phyloP scores from a whole-genome alignment of 2,797 vertebrate species.

The Euphonia xanthogaster region DNA sequence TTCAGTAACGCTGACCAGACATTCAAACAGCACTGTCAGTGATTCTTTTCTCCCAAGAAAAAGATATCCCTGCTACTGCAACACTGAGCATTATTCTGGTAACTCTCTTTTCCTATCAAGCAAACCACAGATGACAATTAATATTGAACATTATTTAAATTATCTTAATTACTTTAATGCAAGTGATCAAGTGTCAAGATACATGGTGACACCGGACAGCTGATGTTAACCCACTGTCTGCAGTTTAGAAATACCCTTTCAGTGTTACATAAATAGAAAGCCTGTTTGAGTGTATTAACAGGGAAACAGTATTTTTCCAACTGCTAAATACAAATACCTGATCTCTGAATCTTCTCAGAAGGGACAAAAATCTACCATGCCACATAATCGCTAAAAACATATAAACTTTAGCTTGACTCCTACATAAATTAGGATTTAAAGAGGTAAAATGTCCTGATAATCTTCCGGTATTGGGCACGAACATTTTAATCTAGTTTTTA shows the following conservation, averaged over 20 bases:
- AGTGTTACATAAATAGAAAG: not conserved
- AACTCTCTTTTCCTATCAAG: not conserved
- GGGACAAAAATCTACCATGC: constrained; percentile 78
- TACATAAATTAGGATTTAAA: constrained; percentile 89
- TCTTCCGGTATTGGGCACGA: constrained; percentile 83
- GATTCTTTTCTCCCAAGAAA: not conserved
- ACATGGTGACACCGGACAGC: not conserved
- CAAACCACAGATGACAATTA: constrained; percentile 34
- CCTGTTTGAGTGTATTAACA: not conserved
- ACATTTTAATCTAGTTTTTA: constrained; percentile 88
- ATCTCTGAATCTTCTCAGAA: constrained; percentile 81
- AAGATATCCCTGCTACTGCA: not conserved
- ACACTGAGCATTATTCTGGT: not conserved
- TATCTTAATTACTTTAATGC: constrained; percentile 55
- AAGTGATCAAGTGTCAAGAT: constrained; percentile 55
- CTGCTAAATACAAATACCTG: constrained; percentile 75
- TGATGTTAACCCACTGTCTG: constrained; percentile 5
- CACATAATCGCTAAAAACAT: constrained; percentile 80
- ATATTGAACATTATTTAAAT: constrained; percentile 37
- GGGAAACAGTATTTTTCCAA: constrained; percentile 23
- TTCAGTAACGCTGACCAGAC: not conserved
- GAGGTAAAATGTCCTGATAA: constrained; percentile 85
- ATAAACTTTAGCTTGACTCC: constrained; percentile 82
- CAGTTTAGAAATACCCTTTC: not conserved
- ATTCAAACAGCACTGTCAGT: not conserved